Evolutionary conservation across 1,140 invertebrate species (phyloP).

Genomic region (Ephestia elutella): DNA sequence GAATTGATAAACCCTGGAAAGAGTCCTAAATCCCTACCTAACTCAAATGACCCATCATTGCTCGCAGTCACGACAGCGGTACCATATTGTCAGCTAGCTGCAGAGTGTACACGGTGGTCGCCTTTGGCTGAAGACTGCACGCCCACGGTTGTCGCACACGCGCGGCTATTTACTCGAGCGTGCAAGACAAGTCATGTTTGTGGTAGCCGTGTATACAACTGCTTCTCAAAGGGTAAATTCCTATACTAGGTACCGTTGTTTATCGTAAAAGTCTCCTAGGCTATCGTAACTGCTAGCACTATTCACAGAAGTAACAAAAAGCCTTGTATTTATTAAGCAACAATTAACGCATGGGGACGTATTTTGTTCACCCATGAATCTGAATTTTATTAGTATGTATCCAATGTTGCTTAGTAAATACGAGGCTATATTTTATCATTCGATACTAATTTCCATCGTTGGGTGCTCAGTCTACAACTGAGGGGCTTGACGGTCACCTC

Average conservation of each 20-base stretch:
- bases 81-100: constrained; percentile 9
- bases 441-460: neutral
- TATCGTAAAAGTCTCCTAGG: neutral
- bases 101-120: constrained; percentile 50
- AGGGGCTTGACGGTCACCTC: neutral
- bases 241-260: constrained; percentile 11
- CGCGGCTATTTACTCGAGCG: constrained; percentile 24
- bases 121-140: constrained; percentile 59
- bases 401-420: neutral
- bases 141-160: constrained; percentile 31
- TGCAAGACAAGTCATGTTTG: constrained; percentile 32
- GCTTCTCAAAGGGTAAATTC: constrained; percentile 19
- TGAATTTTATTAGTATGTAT: neutral
- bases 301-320: neutral
- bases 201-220: constrained; percentile 44
- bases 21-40: constrained; percentile 31
- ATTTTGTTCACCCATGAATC: too few relatives aligned
- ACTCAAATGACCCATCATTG: constrained; percentile 49
- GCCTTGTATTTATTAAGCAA: neutral
- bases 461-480: neutral
- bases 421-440: neutral
- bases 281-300: constrained; percentile 21
- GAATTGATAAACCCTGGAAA: neutral
- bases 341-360: too few relatives aligned
- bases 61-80: constrained; percentile 23